Conservation (phyloP, 2,888 invertebrate species). For the Odontothrips loti region DNA sequence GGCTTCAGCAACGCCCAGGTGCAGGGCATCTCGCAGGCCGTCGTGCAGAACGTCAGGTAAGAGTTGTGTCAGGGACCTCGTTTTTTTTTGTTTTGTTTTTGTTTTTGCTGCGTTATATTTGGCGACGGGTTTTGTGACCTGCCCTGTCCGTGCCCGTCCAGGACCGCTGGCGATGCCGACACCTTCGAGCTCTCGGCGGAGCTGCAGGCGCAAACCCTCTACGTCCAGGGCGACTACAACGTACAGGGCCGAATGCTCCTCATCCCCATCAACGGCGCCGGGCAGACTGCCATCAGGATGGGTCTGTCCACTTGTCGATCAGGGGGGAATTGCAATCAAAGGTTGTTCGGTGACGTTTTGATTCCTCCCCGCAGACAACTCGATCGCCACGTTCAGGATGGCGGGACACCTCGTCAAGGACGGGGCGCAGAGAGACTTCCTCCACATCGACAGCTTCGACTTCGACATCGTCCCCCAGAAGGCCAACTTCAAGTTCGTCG, state of each 20-base stretch:
- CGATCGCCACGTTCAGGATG: background rate
- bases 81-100: too few relatives aligned
- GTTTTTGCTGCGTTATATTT: too few relatives aligned
- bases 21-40: background rate
- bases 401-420: background rate
- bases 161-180: background rate
- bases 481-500: background rate
- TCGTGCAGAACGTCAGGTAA: background rate
- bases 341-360: too few relatives aligned
- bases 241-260: background rate
- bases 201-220: background rate
- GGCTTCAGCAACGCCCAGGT: background rate
- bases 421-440: background rate
- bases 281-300: background rate
- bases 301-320: background rate
- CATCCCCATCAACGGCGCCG: background rate
- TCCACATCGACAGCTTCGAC: background rate
- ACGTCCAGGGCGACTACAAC: background rate
- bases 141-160: background rate
- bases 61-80: background rate
- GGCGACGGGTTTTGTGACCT: too few relatives aligned
- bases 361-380: background rate
- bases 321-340: too few relatives aligned
- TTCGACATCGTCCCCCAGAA: background rate
- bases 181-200: background rate